phyloP scores from a whole-genome alignment of 2,113 vertebrate genomes.

The Indicator indicator region DNA sequence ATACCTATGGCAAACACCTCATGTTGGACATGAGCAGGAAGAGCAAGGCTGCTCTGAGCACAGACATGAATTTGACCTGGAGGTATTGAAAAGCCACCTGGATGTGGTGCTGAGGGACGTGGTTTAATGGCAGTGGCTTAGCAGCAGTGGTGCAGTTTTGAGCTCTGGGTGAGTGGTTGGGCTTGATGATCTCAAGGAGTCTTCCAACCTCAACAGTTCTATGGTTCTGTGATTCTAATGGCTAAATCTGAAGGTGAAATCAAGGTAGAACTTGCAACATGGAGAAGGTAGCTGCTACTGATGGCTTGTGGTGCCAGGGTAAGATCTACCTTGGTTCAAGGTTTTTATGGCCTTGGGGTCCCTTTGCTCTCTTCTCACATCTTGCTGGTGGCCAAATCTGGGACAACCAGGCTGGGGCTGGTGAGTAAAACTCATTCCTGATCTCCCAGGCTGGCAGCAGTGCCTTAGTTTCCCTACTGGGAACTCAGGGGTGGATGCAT shows the following conservation, averaged over 20 bases:
- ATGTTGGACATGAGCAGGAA: neutral
- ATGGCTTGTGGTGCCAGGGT: neutral
- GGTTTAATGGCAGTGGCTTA: too few species aligned
- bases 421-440: neutral
- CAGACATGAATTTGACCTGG: too few species aligned
- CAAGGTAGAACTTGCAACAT: neutral
- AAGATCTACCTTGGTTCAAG: neutral
- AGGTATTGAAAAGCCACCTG: too few species aligned
- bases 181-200: too few species aligned
- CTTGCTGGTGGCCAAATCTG: neutral
- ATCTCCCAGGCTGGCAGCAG: neutral
- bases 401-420: neutral
- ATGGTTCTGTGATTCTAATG: neutral
- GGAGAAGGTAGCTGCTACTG: neutral
- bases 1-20: neutral
- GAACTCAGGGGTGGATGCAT: neutral
- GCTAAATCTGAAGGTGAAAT: slow-evolving; percentile 18
- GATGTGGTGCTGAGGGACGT: too few species aligned
- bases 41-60: too few species aligned
- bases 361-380: neutral
- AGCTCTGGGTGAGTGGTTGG: too few species aligned
- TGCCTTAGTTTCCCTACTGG: neutral
- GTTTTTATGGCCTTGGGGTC: neutral
- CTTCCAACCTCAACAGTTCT: too few species aligned
- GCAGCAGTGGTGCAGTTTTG: too few species aligned